A percentile compares a stretch with the other conserved stretches of the same genome.
Conservation (phyloP, 1,140 invertebrate genomes). For the Pogonognathellus flavescens region DNA sequence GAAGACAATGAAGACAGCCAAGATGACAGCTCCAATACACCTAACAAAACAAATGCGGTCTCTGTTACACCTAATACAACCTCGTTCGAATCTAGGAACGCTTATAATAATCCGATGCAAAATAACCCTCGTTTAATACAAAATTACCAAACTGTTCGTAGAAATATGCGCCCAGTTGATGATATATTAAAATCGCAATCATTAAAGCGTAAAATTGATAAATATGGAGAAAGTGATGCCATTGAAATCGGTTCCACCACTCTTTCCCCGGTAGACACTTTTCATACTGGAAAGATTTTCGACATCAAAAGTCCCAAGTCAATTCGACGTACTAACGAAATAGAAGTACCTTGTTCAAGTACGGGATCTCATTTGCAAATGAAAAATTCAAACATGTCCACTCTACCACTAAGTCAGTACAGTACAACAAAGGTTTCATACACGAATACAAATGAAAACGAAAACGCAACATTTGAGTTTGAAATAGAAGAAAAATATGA, state of each 20-base stretch:
- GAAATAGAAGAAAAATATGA: neutral
- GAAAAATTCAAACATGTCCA: neutral
- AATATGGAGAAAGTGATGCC: neutral
- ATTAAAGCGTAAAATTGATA: neutral
- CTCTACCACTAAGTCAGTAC: neutral
- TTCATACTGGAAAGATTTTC: neutral
- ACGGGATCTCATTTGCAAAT: neutral
- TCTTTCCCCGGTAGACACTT: neutral
- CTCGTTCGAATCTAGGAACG: too few species aligned
- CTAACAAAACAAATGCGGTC: too few species aligned
- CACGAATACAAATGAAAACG: too few species aligned
- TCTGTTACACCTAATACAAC: too few species aligned
- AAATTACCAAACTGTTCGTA: too few species aligned
- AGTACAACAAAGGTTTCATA: too few species aligned
- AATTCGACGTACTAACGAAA: neutral
- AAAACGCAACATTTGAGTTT: neutral
- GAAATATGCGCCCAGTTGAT: too few species aligned
- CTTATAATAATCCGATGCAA: too few species aligned
- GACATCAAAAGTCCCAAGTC: neutral
- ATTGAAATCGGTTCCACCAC: neutral
- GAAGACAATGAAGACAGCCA: neutral
- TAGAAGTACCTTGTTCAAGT: neutral
- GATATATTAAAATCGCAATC: too few species aligned
- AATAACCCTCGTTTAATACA: too few species aligned
- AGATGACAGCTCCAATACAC: too few species aligned